Base-by-base conservation (phyloP, 2,113 vertebrate species). In the Athene cunicularia region DNA sequence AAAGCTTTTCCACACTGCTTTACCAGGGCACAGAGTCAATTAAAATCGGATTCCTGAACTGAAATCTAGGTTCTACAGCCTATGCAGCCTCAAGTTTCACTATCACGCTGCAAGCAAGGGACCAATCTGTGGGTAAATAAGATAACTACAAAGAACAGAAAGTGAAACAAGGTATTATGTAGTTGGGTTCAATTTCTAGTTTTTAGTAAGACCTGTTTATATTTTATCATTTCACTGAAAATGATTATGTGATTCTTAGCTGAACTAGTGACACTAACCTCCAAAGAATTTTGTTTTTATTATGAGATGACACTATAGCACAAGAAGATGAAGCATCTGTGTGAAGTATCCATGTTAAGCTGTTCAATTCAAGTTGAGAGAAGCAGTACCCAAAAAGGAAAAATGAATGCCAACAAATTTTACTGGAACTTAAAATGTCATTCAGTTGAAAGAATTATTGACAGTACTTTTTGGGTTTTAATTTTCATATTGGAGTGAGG, bases 321-420 rank as follows among this genome's bases (percentile, higher is more conserved):
- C 37, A 86, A 20, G 14, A 83, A 90, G 32, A 66, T 32, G 22
- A 76, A 88, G 47, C 28, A 50, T 47, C 45, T 47, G 45, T 47
- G 45, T 19, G 45, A 47, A 47, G 20, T 5, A 56, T 22, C 2
- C 4, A 0, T 26, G 26, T 30, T 59, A 41, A 0, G 0, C 26
- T 41, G 19, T 19, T 59, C 50, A 49, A 11, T 1, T 3, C 14
- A 32, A 86, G 35, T 75, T 35, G 95, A 79, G 26, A 72, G 20
- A 52, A 39, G 6, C 39, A 37, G 24, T 5, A 41, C 35, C 17
- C 18, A 59, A 68, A 33, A 11, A 45, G n/a, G 9, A 52, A 86
- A 91, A 90, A 41, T 6, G 0, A 63, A 33, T 8, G 47, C 33
- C 19, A 76, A 21, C 16, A 20, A 30, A 56, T 67, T 33, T 56